These are phyloP conservation scores for Drosophila lacteicornis DNA, from an alignment of 1,140 invertebrate genomes.

Conservation along the genomic window DNA sequence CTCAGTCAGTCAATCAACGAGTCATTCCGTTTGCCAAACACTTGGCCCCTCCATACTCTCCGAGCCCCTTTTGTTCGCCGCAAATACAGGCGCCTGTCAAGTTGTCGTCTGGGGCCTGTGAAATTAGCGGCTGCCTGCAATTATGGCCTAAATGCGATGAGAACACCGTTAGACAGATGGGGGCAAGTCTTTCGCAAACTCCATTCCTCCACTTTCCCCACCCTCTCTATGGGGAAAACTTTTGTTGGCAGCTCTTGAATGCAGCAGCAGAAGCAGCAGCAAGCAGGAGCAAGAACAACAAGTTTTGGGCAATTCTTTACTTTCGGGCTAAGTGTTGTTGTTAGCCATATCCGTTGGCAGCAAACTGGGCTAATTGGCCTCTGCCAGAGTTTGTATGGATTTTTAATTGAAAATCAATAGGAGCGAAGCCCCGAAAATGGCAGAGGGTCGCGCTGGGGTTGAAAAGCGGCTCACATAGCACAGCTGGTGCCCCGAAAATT, in stretches of 20 bases:
- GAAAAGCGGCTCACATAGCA: conserved; percentile 15
- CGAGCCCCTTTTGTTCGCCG: not conserved
- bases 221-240: conserved; percentile 13
- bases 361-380: conserved; percentile 79
- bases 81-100: conserved; percentile 59
- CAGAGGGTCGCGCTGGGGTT: not conserved
- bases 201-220: not conserved
- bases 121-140: conserved; percentile 71
- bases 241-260: conserved; percentile 42
- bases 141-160: conserved; percentile 53
- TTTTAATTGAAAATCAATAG: conserved; percentile 83
- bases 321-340: conserved; percentile 62
- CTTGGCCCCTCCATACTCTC: not conserved
- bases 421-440: conserved; percentile 31
- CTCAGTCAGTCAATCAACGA: conserved; percentile 68
- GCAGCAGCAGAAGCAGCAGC: conserved; percentile 13
- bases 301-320: conserved; percentile 47
- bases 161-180: conserved; percentile 44
- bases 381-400: conserved; percentile 64
- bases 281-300: conserved; percentile 25
- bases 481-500: conserved; percentile 33
- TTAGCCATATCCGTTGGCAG: conserved; percentile 73
- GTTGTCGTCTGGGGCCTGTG: conserved; percentile 72
- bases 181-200: conserved; percentile 30
- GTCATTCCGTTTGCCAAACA: conserved; percentile 44